phyloP scores from a whole-genome alignment of 2,797 vertebrate species.

The Sebastes reedi region DNA sequence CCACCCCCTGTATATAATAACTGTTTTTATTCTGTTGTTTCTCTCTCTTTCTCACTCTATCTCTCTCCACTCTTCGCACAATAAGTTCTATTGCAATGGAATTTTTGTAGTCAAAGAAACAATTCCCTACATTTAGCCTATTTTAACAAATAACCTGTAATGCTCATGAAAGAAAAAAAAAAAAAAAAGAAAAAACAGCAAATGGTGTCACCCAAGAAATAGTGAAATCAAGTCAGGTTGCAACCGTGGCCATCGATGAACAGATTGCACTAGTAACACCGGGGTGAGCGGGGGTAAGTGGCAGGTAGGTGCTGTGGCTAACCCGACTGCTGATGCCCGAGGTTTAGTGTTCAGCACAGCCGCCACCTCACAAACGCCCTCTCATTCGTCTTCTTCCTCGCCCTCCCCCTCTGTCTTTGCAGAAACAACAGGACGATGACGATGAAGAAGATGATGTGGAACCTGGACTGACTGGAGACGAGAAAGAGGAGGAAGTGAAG shows the following conservation, averaged over 20 bases:
- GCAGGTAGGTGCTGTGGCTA: conserved; percentile 80
- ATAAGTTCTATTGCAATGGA: neutral
- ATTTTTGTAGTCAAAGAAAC: conserved; percentile 8
- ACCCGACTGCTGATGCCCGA: conserved; percentile 61
- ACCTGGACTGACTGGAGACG: conserved; percentile 90
- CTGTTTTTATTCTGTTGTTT: conserved; percentile 41
- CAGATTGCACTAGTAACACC: conserved; percentile 77
- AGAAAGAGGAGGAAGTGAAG: conserved; percentile 94
- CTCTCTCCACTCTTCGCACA: conserved; percentile 25
- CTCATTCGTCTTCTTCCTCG: conserved; percentile 35
- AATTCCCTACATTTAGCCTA: neutral
- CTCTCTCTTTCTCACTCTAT: conserved; percentile 19
- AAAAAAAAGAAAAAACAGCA: conserved; percentile 57
- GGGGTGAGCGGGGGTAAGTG: conserved; percentile 69
- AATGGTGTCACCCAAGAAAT: conserved; percentile 83
- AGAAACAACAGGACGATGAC: conserved; percentile 89
- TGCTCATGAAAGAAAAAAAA: conserved; percentile 4
- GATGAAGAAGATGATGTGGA: conserved; percentile 91
- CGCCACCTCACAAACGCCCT: conserved; percentile 13
- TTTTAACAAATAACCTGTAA: neutral
- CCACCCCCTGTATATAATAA: conserved; percentile 33
- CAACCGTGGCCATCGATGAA: conserved; percentile 81
- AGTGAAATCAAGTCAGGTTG: conserved; percentile 88
- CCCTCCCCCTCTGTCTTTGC: conserved; percentile 52
- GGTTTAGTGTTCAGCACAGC: conserved; percentile 62